These are phyloP conservation scores for Phrynocephalus versicolor DNA, from an alignment of 2,113 vertebrate species.

Conservation along the genomic window DNA sequence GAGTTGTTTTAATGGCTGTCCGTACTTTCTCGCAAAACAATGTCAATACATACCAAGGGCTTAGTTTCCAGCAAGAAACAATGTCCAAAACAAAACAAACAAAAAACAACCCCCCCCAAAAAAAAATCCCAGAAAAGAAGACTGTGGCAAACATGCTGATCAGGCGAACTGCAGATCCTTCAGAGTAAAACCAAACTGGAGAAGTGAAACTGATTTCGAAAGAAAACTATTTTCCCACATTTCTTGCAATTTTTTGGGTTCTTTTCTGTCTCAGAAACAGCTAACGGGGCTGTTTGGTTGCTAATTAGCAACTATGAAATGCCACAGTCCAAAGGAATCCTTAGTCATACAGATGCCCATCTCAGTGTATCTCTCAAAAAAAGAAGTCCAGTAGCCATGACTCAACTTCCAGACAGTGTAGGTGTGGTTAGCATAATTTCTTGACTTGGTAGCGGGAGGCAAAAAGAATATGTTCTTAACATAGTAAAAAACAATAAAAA, in stretches of 20 bases:
- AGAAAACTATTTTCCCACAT: slow-evolving; percentile 1
- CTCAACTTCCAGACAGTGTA: too few relatives aligned
- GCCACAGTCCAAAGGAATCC: not conserved
- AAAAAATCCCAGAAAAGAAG: too few relatives aligned
- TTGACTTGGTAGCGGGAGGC: not conserved
- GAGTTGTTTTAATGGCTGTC: not conserved
- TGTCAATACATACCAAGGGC: not conserved
- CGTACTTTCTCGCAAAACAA: not conserved
- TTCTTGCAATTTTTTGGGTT: not conserved
- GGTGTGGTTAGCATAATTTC: not conserved
- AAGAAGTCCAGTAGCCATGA: too few relatives aligned
- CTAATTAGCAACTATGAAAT: not conserved
- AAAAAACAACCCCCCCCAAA: too few relatives aligned
- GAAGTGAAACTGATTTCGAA: slow-evolving; percentile 29
- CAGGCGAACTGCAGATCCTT: slow-evolving; percentile 8
- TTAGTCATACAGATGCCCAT: too few relatives aligned
- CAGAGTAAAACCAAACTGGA: slow-evolving; percentile 17
- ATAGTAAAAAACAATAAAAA: not conserved
- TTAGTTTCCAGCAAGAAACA: not conserved
- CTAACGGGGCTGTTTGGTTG: not conserved
- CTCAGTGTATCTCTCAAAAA: too few relatives aligned
- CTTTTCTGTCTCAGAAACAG: not conserved
- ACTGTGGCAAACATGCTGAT: slow-evolving; percentile 10
- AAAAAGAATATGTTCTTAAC: not conserved
- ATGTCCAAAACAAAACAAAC: not conserved